Evolutionary conservation across 2,888 invertebrate genomes (phyloP), one percentile per base, ranked within the genome.

Genomic region (Acleris sparsana): DNA sequence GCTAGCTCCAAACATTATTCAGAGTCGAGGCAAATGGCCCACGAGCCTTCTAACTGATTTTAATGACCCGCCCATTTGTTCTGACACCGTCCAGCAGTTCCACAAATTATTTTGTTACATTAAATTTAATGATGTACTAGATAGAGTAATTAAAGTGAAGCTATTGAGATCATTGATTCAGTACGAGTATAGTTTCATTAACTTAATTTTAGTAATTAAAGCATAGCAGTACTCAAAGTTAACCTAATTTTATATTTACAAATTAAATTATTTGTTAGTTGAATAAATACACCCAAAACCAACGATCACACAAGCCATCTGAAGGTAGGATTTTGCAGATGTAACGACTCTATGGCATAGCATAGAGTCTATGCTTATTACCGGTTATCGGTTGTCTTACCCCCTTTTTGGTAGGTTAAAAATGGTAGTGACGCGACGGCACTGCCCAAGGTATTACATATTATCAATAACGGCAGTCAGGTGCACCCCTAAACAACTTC

Each of bases 21-120:
- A 44, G 29, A 44, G 65, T 65, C 65, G 20, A 51, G 29, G 61
- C 65, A 61, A 65, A 65, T 61, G 56, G 61, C 51, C 33, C 65
- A 65, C 65, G 61, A 61, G 57, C 62, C 52, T 13, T 46, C 81
- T 85, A 85, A 87, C 84, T 81, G 85, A 86, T 86, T 86, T 82
- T 83, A 84, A 87, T 84, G 81, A 62, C 75, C 68, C 63, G 49
- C 62, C 73, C 71, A 81, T 82, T 81, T 70, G 70, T 76, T 74
- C 72, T 55, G 66, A 71, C 76, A 73, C 72, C 56, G 62, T 69
- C 66, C 60, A 53, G 63, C 59, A 71, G 72, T 55, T 61, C 69
- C 61, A 76, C 77, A 78, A 82, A 84, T 80, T 83, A 83, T 83
- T 80, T 79, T 75, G 76, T 81, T 79, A 74, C 80, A 79, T 84